Base-by-base conservation (phyloP, 2,797 vertebrate genomes). In the Melanotaenia nigrans region DNA sequence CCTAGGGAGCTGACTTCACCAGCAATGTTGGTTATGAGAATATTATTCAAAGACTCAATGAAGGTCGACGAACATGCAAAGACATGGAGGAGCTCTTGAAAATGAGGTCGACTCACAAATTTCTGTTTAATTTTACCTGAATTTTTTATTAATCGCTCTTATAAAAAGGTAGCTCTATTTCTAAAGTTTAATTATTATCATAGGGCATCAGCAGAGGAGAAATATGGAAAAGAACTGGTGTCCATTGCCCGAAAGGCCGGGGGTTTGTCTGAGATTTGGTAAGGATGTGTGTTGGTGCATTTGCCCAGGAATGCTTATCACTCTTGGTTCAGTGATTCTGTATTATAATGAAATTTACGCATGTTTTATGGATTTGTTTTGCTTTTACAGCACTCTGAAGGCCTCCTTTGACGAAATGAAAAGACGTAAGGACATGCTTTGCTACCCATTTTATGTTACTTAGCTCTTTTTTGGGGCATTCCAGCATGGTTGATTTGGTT, bases 1-100 rank as follows among this genome's bases (percentile, higher is more conserved):
- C 82, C 1, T 79, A 99, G 98, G 95, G 94, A 81, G 91, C 76
- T 60, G 96, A 99, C 61, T 96, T 98, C 84, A 95, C 94, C 8
- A 93, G 95, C 71, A 96, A 96, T 68, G 83, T 75, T 0, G 98
- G 98, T 49, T 99, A 97, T 0, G 98, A 99, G 61, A 82, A 87
- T 0, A 92, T 99, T 1, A 59, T 95, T 32, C 96, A 97, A 82
- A 93, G 96, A 81, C 91, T 98, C 6, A 88, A 90, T 65, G 96
- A 99, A 0, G 98, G 98, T 0, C 95, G 96, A 47, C 95, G 95
- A 62, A 96, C 96, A 80, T 97, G 97, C 92, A 99, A 99, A 87
- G 98, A 99, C 3, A 90, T 97, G 89, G 97, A 99, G 79, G 98
- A 99, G 35, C 93, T 99, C 61, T 90, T 99, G 63, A 96, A 96